A percentile compares a stretch with the other conserved stretches of the same genome.
Evolutionary conservation across 2,113 vertebrate genomes (phyloP).

Genomic region (Rhagologus leucostigma): DNA sequence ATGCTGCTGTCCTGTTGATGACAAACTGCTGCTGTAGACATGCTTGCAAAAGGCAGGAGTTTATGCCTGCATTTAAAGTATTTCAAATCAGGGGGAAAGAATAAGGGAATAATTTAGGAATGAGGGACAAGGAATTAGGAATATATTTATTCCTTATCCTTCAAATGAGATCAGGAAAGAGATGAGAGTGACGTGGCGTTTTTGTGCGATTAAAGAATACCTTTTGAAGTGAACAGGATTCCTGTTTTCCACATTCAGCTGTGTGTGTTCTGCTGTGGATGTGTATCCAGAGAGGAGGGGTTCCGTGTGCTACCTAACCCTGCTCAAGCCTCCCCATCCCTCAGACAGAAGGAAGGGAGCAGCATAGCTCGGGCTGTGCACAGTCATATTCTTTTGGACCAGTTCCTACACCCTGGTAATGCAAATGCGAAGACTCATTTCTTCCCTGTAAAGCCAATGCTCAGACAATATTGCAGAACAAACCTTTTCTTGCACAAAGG

Average conservation of each 20-base stretch:
- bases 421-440: constrained; percentile 7
- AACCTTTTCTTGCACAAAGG: constrained; percentile 52
- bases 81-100: neutral
- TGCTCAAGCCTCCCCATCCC: neutral
- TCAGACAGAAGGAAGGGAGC: neutral
- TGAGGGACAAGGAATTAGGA: neutral
- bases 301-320: neutral
- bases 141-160: neutral
- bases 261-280: neutral
- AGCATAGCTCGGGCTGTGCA: neutral
- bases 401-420: neutral
- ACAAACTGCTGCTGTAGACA: neutral
- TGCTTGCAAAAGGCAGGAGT: neutral
- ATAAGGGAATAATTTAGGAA: neutral
- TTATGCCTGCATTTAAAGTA: neutral
- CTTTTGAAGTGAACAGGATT: neutral
- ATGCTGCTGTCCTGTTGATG: neutral
- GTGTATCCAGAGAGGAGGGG: neutral
- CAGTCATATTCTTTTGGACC: neutral
- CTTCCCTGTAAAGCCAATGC: neutral
- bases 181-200: rapidly evolving
- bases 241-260: neutral
- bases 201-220: neutral
- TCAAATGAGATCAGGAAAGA: neutral
- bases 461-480: constrained; percentile 52